Evolutionary conservation across 2,888 invertebrate genomes (phyloP).

Genomic region (Cataglyphis cursor): DNA sequence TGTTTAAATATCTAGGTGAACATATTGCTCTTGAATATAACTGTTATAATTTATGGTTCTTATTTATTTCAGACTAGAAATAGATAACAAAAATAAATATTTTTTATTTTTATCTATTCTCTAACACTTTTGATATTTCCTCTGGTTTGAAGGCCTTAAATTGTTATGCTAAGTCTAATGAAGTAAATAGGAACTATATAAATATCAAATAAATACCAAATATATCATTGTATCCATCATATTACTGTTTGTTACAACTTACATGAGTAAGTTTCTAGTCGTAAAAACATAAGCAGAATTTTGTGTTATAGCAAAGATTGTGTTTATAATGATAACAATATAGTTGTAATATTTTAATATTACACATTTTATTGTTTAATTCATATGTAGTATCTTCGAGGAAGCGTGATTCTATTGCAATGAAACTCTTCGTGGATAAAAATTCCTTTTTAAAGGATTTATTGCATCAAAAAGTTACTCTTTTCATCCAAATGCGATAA

Average conservation of each 20-base stretch:
- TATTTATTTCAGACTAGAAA: conserved; percentile 27
- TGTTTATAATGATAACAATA: conserved; percentile 43
- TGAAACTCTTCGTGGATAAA: neutral
- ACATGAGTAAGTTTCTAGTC: conserved; percentile 44
- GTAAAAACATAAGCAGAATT: conserved; percentile 33
- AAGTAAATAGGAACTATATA: conserved; percentile 25
- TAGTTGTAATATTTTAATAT: conserved; percentile 54
- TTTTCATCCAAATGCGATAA: neutral
- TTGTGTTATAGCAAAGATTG: conserved; percentile 41
- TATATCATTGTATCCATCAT: neutral
- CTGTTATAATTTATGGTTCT: neutral
- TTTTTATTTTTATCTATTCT: neutral
- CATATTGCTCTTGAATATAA: neutral
- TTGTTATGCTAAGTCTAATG: neutral
- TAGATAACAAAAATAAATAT: neutral
- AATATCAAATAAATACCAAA: neutral
- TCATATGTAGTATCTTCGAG: neutral
- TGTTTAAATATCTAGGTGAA: neutral
- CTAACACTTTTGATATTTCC: neutral
- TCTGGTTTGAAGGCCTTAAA: conserved; percentile 4
- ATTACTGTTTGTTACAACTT: neutral
- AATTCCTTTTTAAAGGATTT: neutral
- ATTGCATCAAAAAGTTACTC: neutral
- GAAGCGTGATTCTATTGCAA: neutral
- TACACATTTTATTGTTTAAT: conserved; percentile 15